Evolutionary conservation across 2,888 invertebrate genomes (phyloP).

Genomic region (Scaptomyza caliginosa): DNA sequence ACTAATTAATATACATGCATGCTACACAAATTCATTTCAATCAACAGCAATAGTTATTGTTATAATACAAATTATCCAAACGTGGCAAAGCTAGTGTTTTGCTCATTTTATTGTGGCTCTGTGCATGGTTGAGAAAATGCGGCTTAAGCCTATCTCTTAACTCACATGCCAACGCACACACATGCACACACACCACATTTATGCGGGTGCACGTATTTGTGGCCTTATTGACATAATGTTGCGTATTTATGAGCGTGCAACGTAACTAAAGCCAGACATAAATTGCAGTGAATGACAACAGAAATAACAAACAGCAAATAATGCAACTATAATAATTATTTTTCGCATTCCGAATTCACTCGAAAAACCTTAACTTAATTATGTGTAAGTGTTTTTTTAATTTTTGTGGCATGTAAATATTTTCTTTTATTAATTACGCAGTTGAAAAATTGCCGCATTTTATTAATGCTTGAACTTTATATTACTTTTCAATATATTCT

Average conservation of each 20-base stretch:
- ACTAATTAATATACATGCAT: neutral
- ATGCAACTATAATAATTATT: conserved; percentile 3
- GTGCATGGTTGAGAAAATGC: neutral
- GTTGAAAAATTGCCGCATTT: neutral
- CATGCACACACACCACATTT: conserved; percentile 18
- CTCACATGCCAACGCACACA: conserved; percentile 7
- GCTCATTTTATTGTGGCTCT: conserved; percentile 33
- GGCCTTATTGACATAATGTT: conserved; percentile 57
- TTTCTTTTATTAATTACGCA: neutral
- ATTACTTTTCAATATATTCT: too few species aligned
- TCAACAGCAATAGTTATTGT: neutral
- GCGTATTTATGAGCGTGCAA: conserved; percentile 41
- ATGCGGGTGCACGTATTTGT: conserved; percentile 52
- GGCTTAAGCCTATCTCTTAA: conserved; percentile 2
- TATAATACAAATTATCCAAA: neutral
- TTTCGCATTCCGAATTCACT: neutral
- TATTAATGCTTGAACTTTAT: neutral
- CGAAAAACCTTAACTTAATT: neutral
- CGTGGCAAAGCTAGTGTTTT: conserved; percentile 8
- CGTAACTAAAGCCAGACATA: conserved; percentile 23
- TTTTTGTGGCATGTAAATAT: neutral
- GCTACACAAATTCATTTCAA: neutral
- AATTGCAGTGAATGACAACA: conserved; percentile 22
- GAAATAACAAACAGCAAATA: conserved; percentile 26
- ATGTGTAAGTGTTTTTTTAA: neutral